phyloP scores from a whole-genome alignment of 2,888 invertebrate genomes.

The Abrostola triplasia region DNA sequence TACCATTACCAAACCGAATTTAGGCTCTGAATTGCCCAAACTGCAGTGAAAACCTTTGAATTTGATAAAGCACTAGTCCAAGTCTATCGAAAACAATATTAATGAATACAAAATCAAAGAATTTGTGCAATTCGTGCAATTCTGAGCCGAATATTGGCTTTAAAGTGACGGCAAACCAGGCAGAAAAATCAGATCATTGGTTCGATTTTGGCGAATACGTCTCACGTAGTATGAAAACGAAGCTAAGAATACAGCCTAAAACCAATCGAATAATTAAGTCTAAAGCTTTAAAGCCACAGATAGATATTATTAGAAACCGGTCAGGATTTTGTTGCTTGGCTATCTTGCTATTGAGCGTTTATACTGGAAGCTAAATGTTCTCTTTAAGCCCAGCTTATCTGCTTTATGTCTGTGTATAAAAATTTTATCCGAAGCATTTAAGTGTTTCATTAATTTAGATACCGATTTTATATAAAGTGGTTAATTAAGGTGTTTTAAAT shows the following conservation, averaged over 20 bases:
- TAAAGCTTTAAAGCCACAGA: slow-evolving; percentile 70
- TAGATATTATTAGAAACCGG: slow-evolving; percentile 74
- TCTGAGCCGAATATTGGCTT: not conserved
- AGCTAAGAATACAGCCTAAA: slow-evolving; percentile 62
- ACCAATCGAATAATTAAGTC: slow-evolving; percentile 74
- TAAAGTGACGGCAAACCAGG: not conserved
- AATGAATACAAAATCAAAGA: too few species aligned
- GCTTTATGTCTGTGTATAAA: slow-evolving; percentile 69
- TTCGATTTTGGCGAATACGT: slow-evolving; percentile 52
- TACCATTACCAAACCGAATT: too few species aligned
- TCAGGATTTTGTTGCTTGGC: slow-evolving; percentile 66
- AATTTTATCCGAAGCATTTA: slow-evolving; percentile 66
- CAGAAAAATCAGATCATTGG: slow-evolving; percentile 5
- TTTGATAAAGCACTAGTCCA: not conserved
- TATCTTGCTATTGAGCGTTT: slow-evolving; percentile 62
- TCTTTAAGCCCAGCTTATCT: slow-evolving; percentile 72
- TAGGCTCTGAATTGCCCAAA: too few species aligned
- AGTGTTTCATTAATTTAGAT: slow-evolving; percentile 62
- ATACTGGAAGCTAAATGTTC: slow-evolving; percentile 68
- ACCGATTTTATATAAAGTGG: slow-evolving; percentile 52
- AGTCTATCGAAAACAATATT: too few species aligned
- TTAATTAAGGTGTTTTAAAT: slow-evolving; percentile 63
- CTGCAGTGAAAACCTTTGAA: not conserved
- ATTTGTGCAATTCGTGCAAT: not conserved
- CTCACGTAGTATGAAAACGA: slow-evolving; percentile 54